Conservation (phyloP, 2,797 vertebrate species). For the Momotus momota region DNA sequence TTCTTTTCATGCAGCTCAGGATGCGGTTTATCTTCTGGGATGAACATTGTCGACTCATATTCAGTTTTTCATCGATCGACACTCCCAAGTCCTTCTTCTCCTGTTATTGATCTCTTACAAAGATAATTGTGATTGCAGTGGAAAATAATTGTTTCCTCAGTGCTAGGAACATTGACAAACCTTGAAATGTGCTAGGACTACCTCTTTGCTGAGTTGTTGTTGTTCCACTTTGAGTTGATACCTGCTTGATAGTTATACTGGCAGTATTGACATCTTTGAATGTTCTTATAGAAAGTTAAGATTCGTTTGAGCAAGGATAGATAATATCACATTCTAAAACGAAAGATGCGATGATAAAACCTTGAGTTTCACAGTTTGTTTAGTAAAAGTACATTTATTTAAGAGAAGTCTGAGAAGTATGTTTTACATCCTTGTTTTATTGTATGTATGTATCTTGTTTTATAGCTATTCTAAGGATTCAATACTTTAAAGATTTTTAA, state of each 20-base stretch:
- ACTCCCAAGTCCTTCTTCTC: no score
- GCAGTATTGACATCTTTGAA: constrained; percentile 15
- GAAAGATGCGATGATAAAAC: neutral
- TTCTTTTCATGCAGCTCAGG: no score
- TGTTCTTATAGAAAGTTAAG: constrained; percentile 21
- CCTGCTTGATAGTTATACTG: constrained; percentile 17
- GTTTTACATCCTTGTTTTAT: neutral
- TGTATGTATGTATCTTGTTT: neutral
- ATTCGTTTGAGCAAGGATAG: constrained; percentile 14
- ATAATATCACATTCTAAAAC: constrained; percentile 33
- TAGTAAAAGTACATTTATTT: constrained; percentile 26
- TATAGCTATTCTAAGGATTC: neutral
- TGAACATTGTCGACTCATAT: no score
- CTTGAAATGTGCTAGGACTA: neutral
- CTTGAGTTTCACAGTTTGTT: neutral
- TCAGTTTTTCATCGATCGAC: no score
- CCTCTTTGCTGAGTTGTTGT: neutral
- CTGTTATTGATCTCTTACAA: constrained; percentile 58
- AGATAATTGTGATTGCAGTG: constrained; percentile 25
- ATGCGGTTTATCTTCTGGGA: no score
- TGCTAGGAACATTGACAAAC: constrained; percentile 21
- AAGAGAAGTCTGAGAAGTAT: neutral
- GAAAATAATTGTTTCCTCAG: constrained; percentile 42
- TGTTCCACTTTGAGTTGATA: constrained; percentile 24
- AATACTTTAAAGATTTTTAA: neutral